These are phyloP conservation scores for Steinernema feltiae DNA, from an alignment of 1,140 invertebrate species.

Conservation along the genomic window DNA sequence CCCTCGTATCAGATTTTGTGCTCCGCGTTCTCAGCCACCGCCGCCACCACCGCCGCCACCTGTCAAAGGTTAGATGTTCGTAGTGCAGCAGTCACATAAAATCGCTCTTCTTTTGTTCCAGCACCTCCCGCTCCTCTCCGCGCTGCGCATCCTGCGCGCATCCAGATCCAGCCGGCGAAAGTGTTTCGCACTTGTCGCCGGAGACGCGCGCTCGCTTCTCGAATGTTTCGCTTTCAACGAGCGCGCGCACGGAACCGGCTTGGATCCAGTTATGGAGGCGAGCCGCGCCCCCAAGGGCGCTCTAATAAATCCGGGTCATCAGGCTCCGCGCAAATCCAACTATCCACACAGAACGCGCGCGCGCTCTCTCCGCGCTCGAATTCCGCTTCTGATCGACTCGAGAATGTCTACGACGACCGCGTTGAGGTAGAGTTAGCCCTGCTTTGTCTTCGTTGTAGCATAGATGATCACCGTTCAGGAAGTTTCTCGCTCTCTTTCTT, in stretches of 20 bases:
- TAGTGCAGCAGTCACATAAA: no score
- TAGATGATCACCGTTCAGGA: no score
- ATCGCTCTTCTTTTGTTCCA: no score
- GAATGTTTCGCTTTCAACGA: constrained; percentile 11
- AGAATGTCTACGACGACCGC: not conserved
- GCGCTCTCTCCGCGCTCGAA: not conserved
- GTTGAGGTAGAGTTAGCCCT: not conserved
- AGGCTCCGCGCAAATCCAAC: not conserved
- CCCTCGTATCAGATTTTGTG: no score
- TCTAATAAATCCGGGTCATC: constrained; percentile 15
- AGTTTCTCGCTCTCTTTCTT: not conserved
- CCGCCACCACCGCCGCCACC: no score
- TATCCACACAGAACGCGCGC: no score
- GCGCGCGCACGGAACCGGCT: not conserved
- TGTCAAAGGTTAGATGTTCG: no score
- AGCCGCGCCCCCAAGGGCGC: constrained; percentile 14
- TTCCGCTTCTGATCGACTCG: not conserved
- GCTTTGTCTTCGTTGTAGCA: no score
- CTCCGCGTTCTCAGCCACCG: no score
- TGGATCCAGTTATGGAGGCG: not conserved
- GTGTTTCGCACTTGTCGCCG: not conserved
- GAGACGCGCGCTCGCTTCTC: not conserved
- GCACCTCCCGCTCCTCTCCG: no score
- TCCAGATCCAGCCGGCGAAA: no score
- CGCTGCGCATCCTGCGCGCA: not conserved